Percentiles rank a stretch among this genome's conserved stretches.
Evolutionary conservation across 2,888 invertebrate genomes (phyloP).

Genomic region (Zonitis immaculata): DNA sequence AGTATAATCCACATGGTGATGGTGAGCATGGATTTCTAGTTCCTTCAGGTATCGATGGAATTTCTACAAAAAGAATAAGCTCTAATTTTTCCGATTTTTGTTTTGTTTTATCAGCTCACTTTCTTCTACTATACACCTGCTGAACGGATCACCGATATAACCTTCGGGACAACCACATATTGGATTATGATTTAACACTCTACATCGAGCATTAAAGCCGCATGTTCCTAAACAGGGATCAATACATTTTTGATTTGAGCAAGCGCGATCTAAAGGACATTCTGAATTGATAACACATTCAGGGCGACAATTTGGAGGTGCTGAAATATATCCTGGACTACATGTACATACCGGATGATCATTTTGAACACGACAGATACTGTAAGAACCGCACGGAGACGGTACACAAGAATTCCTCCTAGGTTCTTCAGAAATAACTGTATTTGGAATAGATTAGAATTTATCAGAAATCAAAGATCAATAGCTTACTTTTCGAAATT

Average conservation of each 20-base stretch:
- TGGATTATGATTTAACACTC: conserved; percentile 75
- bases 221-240: conserved; percentile 76
- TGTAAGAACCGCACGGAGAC: conserved; percentile 75
- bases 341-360: conserved; percentile 75
- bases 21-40: conserved; percentile 59
- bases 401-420: conserved; percentile 67
- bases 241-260: conserved; percentile 70
- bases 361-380: conserved; percentile 66
- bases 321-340: conserved; percentile 64
- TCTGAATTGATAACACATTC: conserved; percentile 76
- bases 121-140: conserved; percentile 60
- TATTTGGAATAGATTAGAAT: not conserved
- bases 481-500: conserved; percentile 41
- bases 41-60: conserved; percentile 30
- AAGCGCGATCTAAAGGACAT: conserved; percentile 69
- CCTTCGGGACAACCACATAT: conserved; percentile 69
- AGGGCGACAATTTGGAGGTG: conserved; percentile 71
- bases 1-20: conserved; percentile 72
- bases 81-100: conserved; percentile 4
- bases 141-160: conserved; percentile 72
- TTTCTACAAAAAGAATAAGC: conserved; percentile 38
- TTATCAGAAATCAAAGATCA: not conserved
- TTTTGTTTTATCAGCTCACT: conserved; percentile 52
- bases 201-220: conserved; percentile 71
- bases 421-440: conserved; percentile 44